Evolutionary conservation across 2,888 invertebrate genomes (phyloP), one percentile per base, ranked within the genome.

Genomic region (Eristalis intricaria): DNA sequence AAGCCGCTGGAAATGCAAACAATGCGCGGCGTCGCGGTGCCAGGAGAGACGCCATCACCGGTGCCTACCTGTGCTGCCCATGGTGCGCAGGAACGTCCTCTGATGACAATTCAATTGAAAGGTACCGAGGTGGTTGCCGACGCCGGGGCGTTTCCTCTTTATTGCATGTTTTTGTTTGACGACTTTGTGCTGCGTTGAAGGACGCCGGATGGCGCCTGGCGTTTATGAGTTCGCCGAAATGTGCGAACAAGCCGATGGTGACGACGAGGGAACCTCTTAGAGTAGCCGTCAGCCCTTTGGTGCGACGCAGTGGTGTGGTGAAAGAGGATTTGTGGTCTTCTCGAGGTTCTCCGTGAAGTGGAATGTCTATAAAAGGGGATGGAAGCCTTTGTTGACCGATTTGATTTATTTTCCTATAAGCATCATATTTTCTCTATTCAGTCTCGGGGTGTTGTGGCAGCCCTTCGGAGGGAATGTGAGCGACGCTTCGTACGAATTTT

Each of bases 221-320:
- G 61, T 61, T 61, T 29, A 61, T 61, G 26, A 61, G 26, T 61
- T 61, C 43, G 43, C 43, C 43, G n/a, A 50, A 50, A 50, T 5
- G n/a, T 50, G 43, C n/a, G 43, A 50, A 50, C 29, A 29, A 29
- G 29, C 2, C 29, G 29, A 8, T 10, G 5, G 8, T 7, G 61
- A 15, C 10, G 29, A 8, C 61, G 23, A 8, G n/a, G 22, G 15
- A 19, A 50, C 43, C 15, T n/a, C n/a, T 50, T 50, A 50, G 43
- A 50, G n/a, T n/a, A 4, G 43, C n/a, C 50, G 8, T 50, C 19
- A 19, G 19, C 50, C 50, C 19, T 50, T 7, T 50, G 8, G 8
- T 10, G 32, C 32, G 32, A 32, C 8, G 32, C 4, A 29, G 13
- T 50, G 43, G 4, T n/a, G n/a, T 50, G n/a, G 38, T 38, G 38